Base-by-base conservation (phyloP, 2,797 vertebrate species). In the Bucorvus abyssinicus region DNA sequence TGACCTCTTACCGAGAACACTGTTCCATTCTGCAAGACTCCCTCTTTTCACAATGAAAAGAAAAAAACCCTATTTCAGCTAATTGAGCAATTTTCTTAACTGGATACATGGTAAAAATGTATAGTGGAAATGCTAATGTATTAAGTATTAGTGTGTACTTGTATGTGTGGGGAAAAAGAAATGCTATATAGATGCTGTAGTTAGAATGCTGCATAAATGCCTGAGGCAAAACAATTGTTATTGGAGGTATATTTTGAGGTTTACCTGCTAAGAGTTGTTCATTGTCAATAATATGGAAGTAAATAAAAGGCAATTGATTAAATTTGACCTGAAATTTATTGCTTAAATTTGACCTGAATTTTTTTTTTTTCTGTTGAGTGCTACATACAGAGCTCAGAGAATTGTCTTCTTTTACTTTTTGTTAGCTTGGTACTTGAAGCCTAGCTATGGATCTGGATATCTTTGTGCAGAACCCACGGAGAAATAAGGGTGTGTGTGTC, bases 21-120 rank as follows among this genome's bases (percentile, higher is more conserved):
- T 3, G 36, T 92, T 96, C 68, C 14, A 22, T 96, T 97, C n/a
- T 36, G 68, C 78, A 89, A 96, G 90, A 80, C 69, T 97, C 65
- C 93, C 36, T 93, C 94, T 96, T 95, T 90, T 91, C 90, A 94
- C 91, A 85, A 73, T 59, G 86, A 91, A 97, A 97, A 94, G 94
- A 77, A 93, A 96, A 95, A 96, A 89, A 60, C 16, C 63, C 52
- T 71, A 38, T 95, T 40, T 96, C 87, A 89, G 76, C 83, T 95
- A 97, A 97, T 96, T 96, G 91, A 94, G 71, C 91, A 95, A 94
- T 95, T 94, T 95, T 44, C 94, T 93, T 96, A 96, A 96, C 90
- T 84, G 93, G 96, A 95, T 90, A 94, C 83, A 89, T 67, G 85
- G 47, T 83, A 96, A 87, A 94, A 96, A 90, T 12, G 77, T 85